Base-by-base conservation (phyloP, 1,140 invertebrate genomes). In the Papilio glaucus region DNA sequence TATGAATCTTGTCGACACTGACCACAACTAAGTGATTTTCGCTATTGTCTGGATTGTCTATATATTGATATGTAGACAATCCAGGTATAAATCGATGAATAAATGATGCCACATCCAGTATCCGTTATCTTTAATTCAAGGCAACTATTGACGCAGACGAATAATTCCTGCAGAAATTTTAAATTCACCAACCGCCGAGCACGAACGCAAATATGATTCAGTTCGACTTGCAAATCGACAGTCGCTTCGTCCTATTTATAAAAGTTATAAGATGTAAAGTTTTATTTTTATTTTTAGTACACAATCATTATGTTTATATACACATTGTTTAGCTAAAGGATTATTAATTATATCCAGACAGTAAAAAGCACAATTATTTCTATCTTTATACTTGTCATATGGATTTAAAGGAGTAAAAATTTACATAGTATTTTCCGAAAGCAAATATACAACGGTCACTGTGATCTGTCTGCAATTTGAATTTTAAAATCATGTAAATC, bases 401-500 rank as follows among this genome's bases (percentile, higher is more conserved):
- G 38, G 38, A 10, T 39, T 7, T 10, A 39, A 7, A 39, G 8
- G 38, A 8, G 15, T 42, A n/a, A n/a, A n/a, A n/a, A n/a, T n/a
- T n/a, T n/a, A n/a, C n/a, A n/a, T n/a, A n/a, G n/a, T n/a, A n/a
- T n/a, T 42, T 18, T 21, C 6, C 15, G 15, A 49, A 49, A 49
- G 4, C 41, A 45, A n/a, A n/a, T n/a, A n/a, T 8, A 42, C 41
- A 4, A 42, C 38, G 38, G 12, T 1, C 2, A 39, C 7, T 39
- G 41, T n/a, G 13, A n/a, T 42, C 13, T 42, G 13, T 49, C n/a
- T 18, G 9, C 15, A 49, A 49, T 18, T 49, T 49, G 7, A 49
- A 49, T 49, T 49, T 49, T 8, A 49, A 49, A 49, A 42, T 42
- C 12, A 42, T 49, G 42, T 49, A 6, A 49, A 49, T 49, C n/a